These are phyloP conservation scores for Omphaloscelis lunosa DNA, from an alignment of 2,888 invertebrate species.

Conservation along the genomic window DNA sequence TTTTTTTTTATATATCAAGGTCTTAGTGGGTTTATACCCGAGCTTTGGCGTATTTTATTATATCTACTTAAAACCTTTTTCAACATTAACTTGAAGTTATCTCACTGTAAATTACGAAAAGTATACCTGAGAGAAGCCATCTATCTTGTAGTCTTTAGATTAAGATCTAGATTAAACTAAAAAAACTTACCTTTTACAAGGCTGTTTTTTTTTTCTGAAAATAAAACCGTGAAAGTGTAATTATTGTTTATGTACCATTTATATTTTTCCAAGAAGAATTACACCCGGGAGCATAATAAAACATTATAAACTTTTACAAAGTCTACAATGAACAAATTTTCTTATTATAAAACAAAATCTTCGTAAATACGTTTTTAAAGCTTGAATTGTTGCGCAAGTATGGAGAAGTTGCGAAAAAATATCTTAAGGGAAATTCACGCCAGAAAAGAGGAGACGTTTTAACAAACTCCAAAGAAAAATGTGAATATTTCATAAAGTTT, in stretches of 20 bases:
- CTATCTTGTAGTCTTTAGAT: slow-evolving; percentile 5
- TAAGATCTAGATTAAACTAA: slow-evolving; percentile 1
- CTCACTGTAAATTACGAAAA: slow-evolving; percentile 6
- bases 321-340: slow-evolving; percentile 11
- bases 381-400: slow-evolving; percentile 44
- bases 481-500: slow-evolving; percentile 72
- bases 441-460: slow-evolving; percentile 37
- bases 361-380: slow-evolving; percentile 36
- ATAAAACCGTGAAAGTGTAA: neutral
- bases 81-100: neutral
- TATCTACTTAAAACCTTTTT: slow-evolving; percentile 7
- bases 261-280: neutral
- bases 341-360: slow-evolving; percentile 30
- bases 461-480: slow-evolving; percentile 59
- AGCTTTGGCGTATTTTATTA: slow-evolving; percentile 1
- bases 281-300: slow-evolving; percentile 17
- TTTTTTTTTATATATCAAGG: neutral
- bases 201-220: neutral
- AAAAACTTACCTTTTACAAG: neutral
- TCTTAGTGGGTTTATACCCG: neutral
- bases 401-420: slow-evolving; percentile 47
- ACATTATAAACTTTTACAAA: slow-evolving; percentile 18
- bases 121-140: neutral
- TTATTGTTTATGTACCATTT: neutral
- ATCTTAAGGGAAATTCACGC: slow-evolving; percentile 41